Base-by-base conservation (phyloP, 2,888 invertebrate species). In the Scaptomyza tumidula region DNA sequence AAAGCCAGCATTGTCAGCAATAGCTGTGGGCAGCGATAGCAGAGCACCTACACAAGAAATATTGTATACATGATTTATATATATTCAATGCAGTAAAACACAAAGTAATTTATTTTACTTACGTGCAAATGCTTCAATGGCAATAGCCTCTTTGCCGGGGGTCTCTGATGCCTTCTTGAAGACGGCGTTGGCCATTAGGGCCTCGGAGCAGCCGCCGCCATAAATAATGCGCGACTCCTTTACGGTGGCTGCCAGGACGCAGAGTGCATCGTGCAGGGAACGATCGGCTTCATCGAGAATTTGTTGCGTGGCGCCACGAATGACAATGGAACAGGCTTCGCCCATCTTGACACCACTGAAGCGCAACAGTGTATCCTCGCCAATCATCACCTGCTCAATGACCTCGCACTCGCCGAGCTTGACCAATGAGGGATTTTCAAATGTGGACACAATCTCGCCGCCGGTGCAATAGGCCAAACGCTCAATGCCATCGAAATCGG, bases 401-500 rank as follows among this genome's bases (percentile, higher is more conserved):
- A 98, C 91, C 89, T 97, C 96, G 93, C 99, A 99, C 77, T 95
- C 95, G 56, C 99, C 99, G 64, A 99, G 93, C 92, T 97, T 98
- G 5, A 98, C 98, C 81, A 95, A 92, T 13, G 97, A 96, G 0
- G 99, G 99, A 71, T 96, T 94, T 90, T 99, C 99, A 91, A 99
- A 99, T 0, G 99, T 99, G 14, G 99, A 99, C 1, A 97, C 98
- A 85, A 99, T 99, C 93, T 99, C 99, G 66, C 98, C 99, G 58
- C 98, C 99, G 71, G 99, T 98, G 13, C 99, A 99, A 27, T 99
- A 94, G 29, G 99, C 99, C 64, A 99, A 93, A 70, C 99, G 94
- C 92, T 99, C 99, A 88, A 99, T 98, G 55, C 99, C 99, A 92
- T 99, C 99, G 91, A 99, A 99, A 92, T 99, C 99, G 3, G 99